Base-by-base conservation (phyloP, 2,797 vertebrate species). In the Tympanoctomys barrerae region DNA sequence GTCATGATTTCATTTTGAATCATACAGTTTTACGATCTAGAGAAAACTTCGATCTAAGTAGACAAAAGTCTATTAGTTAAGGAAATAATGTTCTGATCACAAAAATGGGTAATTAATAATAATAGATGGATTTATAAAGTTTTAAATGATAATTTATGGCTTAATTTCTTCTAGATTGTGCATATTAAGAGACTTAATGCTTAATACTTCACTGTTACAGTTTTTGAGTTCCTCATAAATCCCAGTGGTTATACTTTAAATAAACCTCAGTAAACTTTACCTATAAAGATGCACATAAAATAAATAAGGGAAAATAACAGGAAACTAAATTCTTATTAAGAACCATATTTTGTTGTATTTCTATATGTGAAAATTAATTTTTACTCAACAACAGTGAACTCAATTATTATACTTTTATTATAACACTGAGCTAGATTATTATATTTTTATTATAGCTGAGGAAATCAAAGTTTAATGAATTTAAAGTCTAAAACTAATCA, bases 61-160 rank as follows among this genome's bases (percentile, higher is more conserved):
- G 75, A 86, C 24, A 82, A 92, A 71, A 57, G 70, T 70, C 52
- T 87, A 28, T 80, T 71, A 42, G 10, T 31, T n/a, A 85, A 61
- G 90, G 52, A 85, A 75, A 92, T 39, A 86, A 71, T 64, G 2
- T 71, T 81, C 91, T 39, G 79, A 52, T 59, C 46, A 19, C 22
- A 66, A 62, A 70, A 12, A 54, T 52, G 70, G 7, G 4, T 77
- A 75, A 80, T 90, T 90, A 59, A 91, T 73, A 90, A 83, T 16
- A 87, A 57, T 24, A 61, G 9, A 36, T 78, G 31, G 26, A 71
- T 85, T 52, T 91, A 78, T 39, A 42, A 57, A 52, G 24, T 57
- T 94, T 86, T 68, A 54, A 86, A 87, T n/a, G 62, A 57, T 64
- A 89, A 94, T 78, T 80, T 84, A 68, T 81, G 66, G 18, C 46